Evolutionary conservation across 1,140 invertebrate genomes (phyloP), one percentile per base, ranked within the genome.

Genomic region (Cepaea nemoralis): DNA sequence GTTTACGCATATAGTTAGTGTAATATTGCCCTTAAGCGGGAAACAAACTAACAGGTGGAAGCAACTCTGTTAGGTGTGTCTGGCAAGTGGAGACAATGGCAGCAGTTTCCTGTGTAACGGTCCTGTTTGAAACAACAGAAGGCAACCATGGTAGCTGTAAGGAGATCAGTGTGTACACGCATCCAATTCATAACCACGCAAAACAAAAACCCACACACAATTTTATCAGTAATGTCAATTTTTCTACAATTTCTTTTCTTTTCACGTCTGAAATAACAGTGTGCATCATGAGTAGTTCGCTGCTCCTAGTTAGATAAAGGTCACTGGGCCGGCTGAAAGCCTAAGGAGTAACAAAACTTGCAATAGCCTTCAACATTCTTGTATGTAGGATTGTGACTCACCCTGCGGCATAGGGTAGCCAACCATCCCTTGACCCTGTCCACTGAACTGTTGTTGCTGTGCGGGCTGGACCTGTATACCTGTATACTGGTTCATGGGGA

Each of bases 341-440:
- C 74, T 55, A 55, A 14, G 10, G 48, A 14, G 8, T 14, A 55
- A 76, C 14, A 76, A 31, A 55, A 55, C 50, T 55, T 55, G n/a
- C 48, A 59, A 50, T 27, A 5, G 14, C 50, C 74, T 31, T 59
- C 50, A 31, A 40, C 74, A 76, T n/a, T 59, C 55, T 37, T 77
- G 55, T 19, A 77, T 45, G 50, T 77, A 77, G 76, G 76, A 77
- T 14, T 42, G 55, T 66, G 50, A 77, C 83, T 84, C 81, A 88
- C 87, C 87, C 83, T 88, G 87, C 85, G 86, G 86, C 86, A 88
- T 87, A 78, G 87, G 87, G 83, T 88, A 88, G 83, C 85, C 87
- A 74, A 88, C 83, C 82, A 87, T 83, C 39, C 85, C 84, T 82
- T 85, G 85, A 39, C 85, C 84, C 82, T 88, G 87, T 33, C 87